Percentiles rank a stretch among this genome's conserved stretches.
These are phyloP conservation scores for Aviceda subcristata DNA, from an alignment of 2,113 vertebrate genomes.

Conservation along the genomic window DNA sequence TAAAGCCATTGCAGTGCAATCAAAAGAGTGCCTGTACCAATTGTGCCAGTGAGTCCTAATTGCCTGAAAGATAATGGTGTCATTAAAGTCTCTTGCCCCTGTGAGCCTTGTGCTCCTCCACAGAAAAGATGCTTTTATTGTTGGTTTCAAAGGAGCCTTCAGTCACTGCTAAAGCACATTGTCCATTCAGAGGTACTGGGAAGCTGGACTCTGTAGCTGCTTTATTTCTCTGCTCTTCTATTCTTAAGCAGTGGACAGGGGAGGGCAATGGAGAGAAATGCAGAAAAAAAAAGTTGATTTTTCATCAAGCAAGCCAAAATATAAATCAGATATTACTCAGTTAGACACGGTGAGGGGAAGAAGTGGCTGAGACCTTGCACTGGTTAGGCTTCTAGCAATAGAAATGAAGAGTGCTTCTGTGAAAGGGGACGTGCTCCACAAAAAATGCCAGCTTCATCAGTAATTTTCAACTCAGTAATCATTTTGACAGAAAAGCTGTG, in stretches of 20 bases:
- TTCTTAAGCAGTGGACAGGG: background rate
- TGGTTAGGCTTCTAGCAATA: background rate
- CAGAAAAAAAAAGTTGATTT: background rate
- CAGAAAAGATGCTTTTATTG: slow-evolving; percentile 49
- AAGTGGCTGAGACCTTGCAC: background rate
- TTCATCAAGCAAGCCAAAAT: background rate
- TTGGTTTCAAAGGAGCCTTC: slow-evolving; percentile 35
- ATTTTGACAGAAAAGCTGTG: background rate
- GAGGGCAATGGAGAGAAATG: background rate
- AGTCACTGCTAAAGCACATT: slow-evolving; percentile 20
- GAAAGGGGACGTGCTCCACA: background rate
- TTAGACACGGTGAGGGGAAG: background rate
- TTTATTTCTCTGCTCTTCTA: background rate
- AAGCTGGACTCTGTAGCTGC: background rate
- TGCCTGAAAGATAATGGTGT: slow-evolving; percentile 56
- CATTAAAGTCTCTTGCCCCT: slow-evolving; percentile 45
- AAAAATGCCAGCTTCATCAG: background rate
- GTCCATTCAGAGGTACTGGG: slow-evolving; percentile 9
- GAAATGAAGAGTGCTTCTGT: background rate
- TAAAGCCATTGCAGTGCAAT: background rate
- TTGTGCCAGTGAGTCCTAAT: slow-evolving; percentile 9
- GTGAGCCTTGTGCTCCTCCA: background rate
- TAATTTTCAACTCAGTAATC: background rate
- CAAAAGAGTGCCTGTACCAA: background rate
- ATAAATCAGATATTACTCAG: background rate